phyloP scores from a whole-genome alignment of 2,797 vertebrate species.

The Oophaga sylvatica region DNA sequence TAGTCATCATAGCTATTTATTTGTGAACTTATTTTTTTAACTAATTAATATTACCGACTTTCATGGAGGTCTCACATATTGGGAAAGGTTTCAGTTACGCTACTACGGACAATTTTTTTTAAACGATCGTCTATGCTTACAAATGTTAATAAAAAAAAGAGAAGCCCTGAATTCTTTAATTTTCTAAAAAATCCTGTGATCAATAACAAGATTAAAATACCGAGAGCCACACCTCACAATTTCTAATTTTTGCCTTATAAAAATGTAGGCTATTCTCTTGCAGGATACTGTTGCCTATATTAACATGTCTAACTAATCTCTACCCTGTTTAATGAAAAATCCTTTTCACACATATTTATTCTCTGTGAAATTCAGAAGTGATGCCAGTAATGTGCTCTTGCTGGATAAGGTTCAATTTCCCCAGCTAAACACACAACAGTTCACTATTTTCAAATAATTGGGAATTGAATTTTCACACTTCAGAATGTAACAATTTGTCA shows the following conservation, averaged over 20 bases:
- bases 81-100: not conserved
- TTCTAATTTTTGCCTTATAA: slow-evolving; percentile 9
- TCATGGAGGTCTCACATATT: not conserved
- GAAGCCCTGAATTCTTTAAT: not conserved
- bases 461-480: slow-evolving; percentile 61
- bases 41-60: not conserved
- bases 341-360: slow-evolving; percentile 45
- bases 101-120: not conserved
- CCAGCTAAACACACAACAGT: slow-evolving; percentile 47
- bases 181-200: not conserved
- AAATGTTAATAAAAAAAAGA: not conserved
- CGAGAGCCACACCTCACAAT: not conserved
- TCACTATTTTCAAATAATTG: slow-evolving; percentile 63
- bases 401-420: slow-evolving; percentile 42
- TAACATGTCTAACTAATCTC: slow-evolving; percentile 36
- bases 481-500: slow-evolving; percentile 57
- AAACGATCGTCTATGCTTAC: not conserved
- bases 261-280: not conserved
- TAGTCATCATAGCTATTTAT: no score
- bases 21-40: not conserved
- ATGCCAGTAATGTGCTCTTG: slow-evolving; percentile 45
- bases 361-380: slow-evolving; percentile 37
- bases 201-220: not conserved
- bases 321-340: slow-evolving; percentile 40
- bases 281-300: not conserved